These are phyloP conservation scores for Drosophila kikkawai DNA, from an alignment of 1,140 invertebrate genomes.

Conservation along the genomic window DNA sequence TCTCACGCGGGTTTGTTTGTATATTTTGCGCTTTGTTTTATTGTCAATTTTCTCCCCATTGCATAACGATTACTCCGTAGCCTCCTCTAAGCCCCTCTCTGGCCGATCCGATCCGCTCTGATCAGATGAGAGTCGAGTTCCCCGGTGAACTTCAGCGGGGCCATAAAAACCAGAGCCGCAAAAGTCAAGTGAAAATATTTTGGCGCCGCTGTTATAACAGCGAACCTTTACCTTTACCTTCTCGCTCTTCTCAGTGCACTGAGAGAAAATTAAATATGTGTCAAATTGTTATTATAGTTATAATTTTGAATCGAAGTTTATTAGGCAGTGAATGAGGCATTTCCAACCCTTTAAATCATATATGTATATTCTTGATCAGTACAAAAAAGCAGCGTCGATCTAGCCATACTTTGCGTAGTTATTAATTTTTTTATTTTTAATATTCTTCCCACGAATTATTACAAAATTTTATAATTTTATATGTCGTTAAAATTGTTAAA, in stretches of 20 bases:
- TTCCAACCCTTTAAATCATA: too few relatives aligned
- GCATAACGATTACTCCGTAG: slow-evolving; percentile 51
- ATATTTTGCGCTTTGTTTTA: slow-evolving; percentile 66
- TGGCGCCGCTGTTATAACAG: slow-evolving; percentile 63
- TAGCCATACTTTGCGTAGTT: too few relatives aligned
- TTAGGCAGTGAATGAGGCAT: too few relatives aligned
- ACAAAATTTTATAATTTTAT: too few relatives aligned
- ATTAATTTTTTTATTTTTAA: too few relatives aligned
- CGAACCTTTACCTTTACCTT: slow-evolving; percentile 17
- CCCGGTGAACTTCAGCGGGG: slow-evolving; percentile 57
- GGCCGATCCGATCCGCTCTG: slow-evolving; percentile 8
- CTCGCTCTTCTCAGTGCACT: slow-evolving; percentile 13
- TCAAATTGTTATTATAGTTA: too few relatives aligned
- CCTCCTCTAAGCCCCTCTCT: neutral
- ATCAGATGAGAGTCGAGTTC: slow-evolving; percentile 20
- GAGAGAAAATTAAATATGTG: neutral
- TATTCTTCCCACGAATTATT: too few relatives aligned
- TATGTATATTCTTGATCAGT: too few relatives aligned
- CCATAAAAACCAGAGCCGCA: slow-evolving; percentile 57
- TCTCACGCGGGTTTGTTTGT: slow-evolving; percentile 54
- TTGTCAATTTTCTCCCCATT: slow-evolving; percentile 75
- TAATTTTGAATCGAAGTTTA: too few relatives aligned
- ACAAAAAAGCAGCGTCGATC: too few relatives aligned
- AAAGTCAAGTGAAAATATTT: slow-evolving; percentile 77
- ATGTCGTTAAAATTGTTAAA: too few relatives aligned